A percentile compares a stretch with the other conserved stretches of the same genome.
phyloP scores from a whole-genome alignment of 2,888 invertebrate species.

The Miltochrista miniata region DNA sequence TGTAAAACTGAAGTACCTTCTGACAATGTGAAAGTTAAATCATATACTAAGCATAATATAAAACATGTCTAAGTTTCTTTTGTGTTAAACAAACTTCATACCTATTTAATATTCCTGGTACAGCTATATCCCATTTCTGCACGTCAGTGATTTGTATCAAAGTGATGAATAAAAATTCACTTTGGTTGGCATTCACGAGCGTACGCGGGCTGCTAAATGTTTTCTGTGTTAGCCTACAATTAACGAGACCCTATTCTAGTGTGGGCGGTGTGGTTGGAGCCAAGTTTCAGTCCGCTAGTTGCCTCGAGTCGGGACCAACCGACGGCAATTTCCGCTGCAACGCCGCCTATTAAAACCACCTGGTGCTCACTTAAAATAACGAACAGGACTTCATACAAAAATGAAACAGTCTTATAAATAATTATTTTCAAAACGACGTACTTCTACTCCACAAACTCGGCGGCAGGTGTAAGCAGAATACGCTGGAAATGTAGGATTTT shows the following conservation, averaged over 20 bases:
- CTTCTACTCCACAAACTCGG: slow-evolving; percentile 34
- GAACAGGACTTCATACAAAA: slow-evolving; percentile 38
- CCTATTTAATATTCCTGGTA: too few species aligned
- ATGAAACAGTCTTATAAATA: slow-evolving; percentile 35
- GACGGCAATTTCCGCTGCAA: slow-evolving; percentile 69
- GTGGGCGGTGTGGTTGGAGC: slow-evolving; percentile 44
- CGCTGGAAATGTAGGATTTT: slow-evolving; percentile 49
- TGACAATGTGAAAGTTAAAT: too few species aligned
- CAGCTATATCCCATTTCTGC: slow-evolving; percentile 32
- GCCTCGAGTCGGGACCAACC: slow-evolving; percentile 41
- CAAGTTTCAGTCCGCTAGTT: slow-evolving; percentile 45
- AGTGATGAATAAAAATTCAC: slow-evolving; percentile 37
- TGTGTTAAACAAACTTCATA: too few species aligned
- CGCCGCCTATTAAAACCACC: slow-evolving; percentile 62
- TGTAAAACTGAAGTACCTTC: too few species aligned
- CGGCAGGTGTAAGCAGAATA: slow-evolving; percentile 53
- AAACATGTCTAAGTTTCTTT: too few species aligned
- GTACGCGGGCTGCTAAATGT: slow-evolving; percentile 61
- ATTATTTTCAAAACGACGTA: slow-evolving; percentile 49
- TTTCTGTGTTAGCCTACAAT: slow-evolving; percentile 63
- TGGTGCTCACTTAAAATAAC: slow-evolving; percentile 59
- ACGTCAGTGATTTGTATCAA: slow-evolving; percentile 34
- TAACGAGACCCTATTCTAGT: slow-evolving; percentile 50
- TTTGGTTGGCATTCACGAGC: slow-evolving; percentile 39
- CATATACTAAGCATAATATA: too few species aligned